Evolutionary conservation across 2,888 invertebrate species (phyloP).

Genomic region (Caenorhabditis afra): DNA sequence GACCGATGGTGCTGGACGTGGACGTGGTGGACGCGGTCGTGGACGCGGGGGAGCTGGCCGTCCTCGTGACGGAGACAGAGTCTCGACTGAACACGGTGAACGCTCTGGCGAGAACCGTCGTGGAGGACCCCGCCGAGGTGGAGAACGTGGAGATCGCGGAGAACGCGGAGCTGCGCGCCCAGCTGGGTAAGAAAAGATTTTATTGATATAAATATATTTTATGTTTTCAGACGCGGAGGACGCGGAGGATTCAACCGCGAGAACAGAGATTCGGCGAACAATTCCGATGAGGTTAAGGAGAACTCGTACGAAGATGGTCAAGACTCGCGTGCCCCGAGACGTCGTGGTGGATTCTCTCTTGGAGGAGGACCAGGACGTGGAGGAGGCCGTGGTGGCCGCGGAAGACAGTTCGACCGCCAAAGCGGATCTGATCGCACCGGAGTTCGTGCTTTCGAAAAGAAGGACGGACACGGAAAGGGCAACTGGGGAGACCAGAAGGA

Average conservation of each 20-base stretch:
- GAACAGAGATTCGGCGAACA: constrained; percentile 35
- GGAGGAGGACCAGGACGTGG: constrained; percentile 62
- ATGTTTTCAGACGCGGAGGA: constrained; percentile 65
- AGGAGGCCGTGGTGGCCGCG: constrained; percentile 65
- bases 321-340: constrained; percentile 58
- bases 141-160: constrained; percentile 61
- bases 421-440: constrained; percentile 78
- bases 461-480: constrained; percentile 81
- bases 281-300: constrained; percentile 47
- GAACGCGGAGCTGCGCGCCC: constrained; percentile 57
- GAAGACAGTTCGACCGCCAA: constrained; percentile 74
- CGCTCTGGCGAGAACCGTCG: constrained; percentile 64
- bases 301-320: constrained; percentile 51
- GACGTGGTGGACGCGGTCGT: constrained; percentile 72
- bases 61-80: constrained; percentile 59
- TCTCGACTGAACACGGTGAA: constrained; percentile 53
- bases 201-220: not conserved
- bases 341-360: constrained; percentile 65
- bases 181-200: constrained; percentile 47
- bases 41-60: constrained; percentile 72
- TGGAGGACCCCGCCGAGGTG: constrained; percentile 68
- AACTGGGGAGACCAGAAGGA: constrained; percentile 79
- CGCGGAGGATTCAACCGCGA: constrained; percentile 63
- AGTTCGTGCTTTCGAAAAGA: constrained; percentile 73
- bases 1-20: constrained; percentile 66